These are phyloP conservation scores for Epizoanthus rinbou DNA, from an alignment of 92 coral and sea anemone species.

Conservation along the genomic window DNA sequence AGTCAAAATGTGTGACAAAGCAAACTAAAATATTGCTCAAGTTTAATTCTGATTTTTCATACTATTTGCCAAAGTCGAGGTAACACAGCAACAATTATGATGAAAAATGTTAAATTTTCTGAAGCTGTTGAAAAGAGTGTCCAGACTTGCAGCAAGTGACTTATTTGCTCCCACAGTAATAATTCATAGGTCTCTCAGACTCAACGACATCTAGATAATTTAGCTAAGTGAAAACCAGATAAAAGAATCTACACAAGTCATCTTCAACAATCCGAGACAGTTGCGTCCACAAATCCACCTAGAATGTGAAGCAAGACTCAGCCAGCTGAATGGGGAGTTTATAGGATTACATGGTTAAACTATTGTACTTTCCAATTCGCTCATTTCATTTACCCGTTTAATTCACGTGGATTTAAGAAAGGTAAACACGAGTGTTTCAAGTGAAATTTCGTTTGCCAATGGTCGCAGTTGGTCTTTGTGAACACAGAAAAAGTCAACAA, in stretches of 20 bases:
- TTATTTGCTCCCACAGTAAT: neutral
- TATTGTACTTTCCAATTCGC: constrained; percentile 24
- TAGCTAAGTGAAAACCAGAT: neutral
- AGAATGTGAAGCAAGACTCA: neutral
- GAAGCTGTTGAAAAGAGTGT: neutral
- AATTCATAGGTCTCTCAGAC: constrained; percentile 20
- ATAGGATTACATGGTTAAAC: constrained; percentile 27
- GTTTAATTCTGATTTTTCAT: too few relatives aligned
- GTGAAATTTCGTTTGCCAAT: constrained; percentile 22
- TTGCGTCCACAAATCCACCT: neutral
- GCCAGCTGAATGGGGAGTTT: neutral
- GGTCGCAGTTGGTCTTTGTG: constrained; percentile 36
- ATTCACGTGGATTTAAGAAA: constrained; percentile 38
- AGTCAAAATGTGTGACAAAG: too few relatives aligned
- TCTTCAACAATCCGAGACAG: neutral
- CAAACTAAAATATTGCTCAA: too few relatives aligned
- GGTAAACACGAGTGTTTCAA: constrained; percentile 42
- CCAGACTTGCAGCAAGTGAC: too few relatives aligned
- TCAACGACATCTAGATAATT: constrained; percentile 4
- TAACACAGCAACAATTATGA: too few relatives aligned
- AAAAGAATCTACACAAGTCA: neutral
- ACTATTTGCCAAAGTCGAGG: too few relatives aligned
- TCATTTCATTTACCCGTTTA: constrained; percentile 9
- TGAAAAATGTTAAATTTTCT: neutral
- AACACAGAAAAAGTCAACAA: constrained; percentile 13